Base-by-base conservation (phyloP, 2,888 invertebrate genomes). In the Phyto melanocephala region DNA sequence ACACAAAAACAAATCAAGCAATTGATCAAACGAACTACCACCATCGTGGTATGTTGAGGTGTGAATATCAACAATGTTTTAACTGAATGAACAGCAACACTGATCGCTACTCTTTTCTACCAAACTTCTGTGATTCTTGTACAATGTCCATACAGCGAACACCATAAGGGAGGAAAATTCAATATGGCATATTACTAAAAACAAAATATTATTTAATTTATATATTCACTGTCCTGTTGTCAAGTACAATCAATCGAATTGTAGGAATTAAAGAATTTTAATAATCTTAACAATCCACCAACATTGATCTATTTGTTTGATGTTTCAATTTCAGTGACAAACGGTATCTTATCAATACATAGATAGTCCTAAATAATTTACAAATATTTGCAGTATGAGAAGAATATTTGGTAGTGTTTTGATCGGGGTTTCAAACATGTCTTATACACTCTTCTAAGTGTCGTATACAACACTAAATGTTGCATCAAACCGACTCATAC, bases 11-110 rank as follows among this genome's bases (percentile, higher is more conserved):
- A 77, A 45, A 62, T 52, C 33, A 56, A 75, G 81, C 78, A 68
- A 79, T 79, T 75, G 79, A 82, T 82, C 82, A 75, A 75, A 82
- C 75, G 63, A 75, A 79, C 82, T 79, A 82, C 82, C 82, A 71
- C 75, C 75, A 70, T 35, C 37, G 35, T 33, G n/a, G 10, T 37
- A 63, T 68, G 74, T 28, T 78, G 78, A 81, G 74, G 78, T 78
- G 81, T 81, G 78, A 81, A 81, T 78, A 81, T 74, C 62, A 81
- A 77, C 62, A 67, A 60, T 52, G 54, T 74, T 80, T 28, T 52
- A 54, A 54, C 24, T 40, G 58, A 54, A 22, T 20, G 58, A 63
- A 50, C 33, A 54, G 40, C 50, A 35, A 58, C 54, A 58, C 24
- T 60, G 20, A 28, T 28, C 28, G 3, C 28, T 28, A 5, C 28